Evolutionary conservation across 1,140 invertebrate species (phyloP).

Genomic region (Drosophila kepulauana): DNA sequence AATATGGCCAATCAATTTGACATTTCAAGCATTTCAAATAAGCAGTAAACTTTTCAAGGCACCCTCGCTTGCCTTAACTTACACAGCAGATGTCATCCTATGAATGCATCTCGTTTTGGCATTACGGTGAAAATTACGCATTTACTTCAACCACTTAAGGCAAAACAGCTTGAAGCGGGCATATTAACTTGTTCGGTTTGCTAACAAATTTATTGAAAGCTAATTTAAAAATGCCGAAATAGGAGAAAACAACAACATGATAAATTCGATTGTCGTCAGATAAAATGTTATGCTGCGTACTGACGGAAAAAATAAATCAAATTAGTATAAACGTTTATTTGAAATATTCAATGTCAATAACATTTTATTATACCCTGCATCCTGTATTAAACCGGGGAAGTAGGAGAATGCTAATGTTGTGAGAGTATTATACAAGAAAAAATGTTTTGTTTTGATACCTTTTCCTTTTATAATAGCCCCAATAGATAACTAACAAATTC

Average conservation of each 20-base stretch:
- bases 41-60: background rate
- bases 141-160: conserved; percentile 18
- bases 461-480: too few species aligned
- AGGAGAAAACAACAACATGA: conserved; percentile 17
- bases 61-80: conserved; percentile 6
- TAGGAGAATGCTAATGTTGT: background rate
- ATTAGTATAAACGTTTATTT: conserved; percentile 8
- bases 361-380: conserved; percentile 1
- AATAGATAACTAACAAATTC: too few species aligned
- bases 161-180: conserved; percentile 10
- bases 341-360: conserved; percentile 24
- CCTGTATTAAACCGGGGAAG: background rate
- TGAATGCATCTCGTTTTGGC: conserved; percentile 6
- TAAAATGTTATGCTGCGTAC: conserved; percentile 12
- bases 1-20: conserved; percentile 13
- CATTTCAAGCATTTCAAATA: background rate
- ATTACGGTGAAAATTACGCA: conserved; percentile 21
- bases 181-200: conserved; percentile 21
- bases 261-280: conserved; percentile 13
- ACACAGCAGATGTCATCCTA: conserved; percentile 20
- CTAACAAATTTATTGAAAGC: conserved; percentile 30
- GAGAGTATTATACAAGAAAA: too few species aligned
- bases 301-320: conserved; percentile 28
- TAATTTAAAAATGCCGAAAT: conserved; percentile 30
- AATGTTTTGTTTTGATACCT: too few species aligned